Evolutionary conservation across 2,888 invertebrate species (phyloP).

Genomic region (Zaprionus lineosus): DNA sequence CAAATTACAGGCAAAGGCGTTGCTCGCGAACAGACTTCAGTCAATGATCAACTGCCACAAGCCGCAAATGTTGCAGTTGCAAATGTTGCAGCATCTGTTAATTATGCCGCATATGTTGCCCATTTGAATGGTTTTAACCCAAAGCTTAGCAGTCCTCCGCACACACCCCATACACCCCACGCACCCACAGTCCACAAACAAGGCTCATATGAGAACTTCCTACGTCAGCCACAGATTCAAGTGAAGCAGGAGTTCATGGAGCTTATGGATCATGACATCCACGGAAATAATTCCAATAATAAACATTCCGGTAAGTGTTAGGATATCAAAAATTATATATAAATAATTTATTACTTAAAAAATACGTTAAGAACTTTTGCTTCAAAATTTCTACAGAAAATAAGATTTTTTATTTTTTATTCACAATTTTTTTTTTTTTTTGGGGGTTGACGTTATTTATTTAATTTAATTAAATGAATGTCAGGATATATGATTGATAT

Average conservation of each 20-base stretch:
- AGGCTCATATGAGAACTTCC: constrained; percentile 38
- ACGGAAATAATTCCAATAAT: not conserved
- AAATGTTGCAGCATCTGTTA: constrained; percentile 46
- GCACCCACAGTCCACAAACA: no score
- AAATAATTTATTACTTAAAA: not conserved
- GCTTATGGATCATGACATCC: constrained; percentile 34
- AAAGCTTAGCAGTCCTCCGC: constrained; percentile 28
- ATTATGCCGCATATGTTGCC: constrained; percentile 64
- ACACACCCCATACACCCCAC: constrained; percentile 8
- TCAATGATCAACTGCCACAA: constrained; percentile 69
- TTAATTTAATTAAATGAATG: no score
- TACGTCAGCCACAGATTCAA: constrained; percentile 68
- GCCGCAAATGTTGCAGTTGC: constrained; percentile 31
- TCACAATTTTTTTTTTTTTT: no score
- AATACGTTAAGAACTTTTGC: no score
- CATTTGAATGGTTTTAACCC: constrained; percentile 71
- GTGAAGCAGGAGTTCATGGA: constrained; percentile 77
- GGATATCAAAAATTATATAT: no score
- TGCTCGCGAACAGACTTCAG: constrained; percentile 56
- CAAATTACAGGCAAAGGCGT: constrained; percentile 79
- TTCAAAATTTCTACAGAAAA: no score
- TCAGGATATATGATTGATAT: no score
- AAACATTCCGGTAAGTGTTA: constrained; percentile 29
- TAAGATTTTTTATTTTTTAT: no score
- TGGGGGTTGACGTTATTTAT: no score